These are phyloP conservation scores for Vidua chalybeata DNA, from an alignment of 2,113 vertebrate species.

Conservation along the genomic window DNA sequence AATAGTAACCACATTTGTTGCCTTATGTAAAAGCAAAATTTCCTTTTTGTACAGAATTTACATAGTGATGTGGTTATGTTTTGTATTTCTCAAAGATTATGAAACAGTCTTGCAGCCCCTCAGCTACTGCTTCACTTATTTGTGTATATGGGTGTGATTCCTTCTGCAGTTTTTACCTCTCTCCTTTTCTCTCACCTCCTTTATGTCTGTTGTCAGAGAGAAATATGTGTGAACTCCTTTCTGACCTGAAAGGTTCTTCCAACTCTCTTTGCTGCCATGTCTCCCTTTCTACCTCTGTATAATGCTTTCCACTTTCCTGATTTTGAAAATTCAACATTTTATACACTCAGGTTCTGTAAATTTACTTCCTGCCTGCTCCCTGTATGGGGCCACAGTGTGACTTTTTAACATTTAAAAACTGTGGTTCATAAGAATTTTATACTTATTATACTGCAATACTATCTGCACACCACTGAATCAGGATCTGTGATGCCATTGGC, in stretches of 20 bases:
- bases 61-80: neutral
- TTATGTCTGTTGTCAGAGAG: neutral
- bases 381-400: neutral
- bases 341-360: neutral
- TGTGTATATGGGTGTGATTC: neutral
- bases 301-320: neutral
- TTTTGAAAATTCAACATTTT: neutral
- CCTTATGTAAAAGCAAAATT: neutral
- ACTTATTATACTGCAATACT: neutral
- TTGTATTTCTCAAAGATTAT: neutral
- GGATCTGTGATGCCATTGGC: neutral
- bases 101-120: neutral
- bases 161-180: neutral
- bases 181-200: neutral
- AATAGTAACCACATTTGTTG: neutral
- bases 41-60: neutral
- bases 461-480: neutral
- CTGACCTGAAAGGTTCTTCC: neutral
- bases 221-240: neutral
- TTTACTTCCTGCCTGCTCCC: neutral
- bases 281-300: neutral
- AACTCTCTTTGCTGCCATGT: neutral
- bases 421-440: neutral
- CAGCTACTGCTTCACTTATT: neutral
- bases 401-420: neutral